A percentile compares a stretch with the other conserved stretches of the same genome.
Evolutionary conservation across 2,113 vertebrate species (phyloP).

Genomic region (Mirounga angustirostris): DNA sequence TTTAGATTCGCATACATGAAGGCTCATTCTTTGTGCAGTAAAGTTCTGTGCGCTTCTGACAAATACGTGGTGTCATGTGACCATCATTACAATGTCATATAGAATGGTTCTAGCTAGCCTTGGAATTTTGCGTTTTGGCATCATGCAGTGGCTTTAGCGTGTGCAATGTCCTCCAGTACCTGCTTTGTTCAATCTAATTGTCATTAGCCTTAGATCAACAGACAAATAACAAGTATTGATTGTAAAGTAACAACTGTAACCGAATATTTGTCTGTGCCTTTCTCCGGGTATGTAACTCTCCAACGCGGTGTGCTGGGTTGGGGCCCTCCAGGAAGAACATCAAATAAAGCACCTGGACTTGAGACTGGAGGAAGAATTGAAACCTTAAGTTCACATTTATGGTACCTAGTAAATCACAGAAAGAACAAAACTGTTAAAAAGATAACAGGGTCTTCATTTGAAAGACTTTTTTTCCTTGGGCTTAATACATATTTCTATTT

Average conservation of each 20-base stretch:
- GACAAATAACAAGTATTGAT: conserved; percentile 26
- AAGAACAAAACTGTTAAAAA: conserved; percentile 37
- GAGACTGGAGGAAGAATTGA: neutral
- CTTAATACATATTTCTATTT: conserved; percentile 26
- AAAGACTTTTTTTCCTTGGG: neutral
- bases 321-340: neutral
- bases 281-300: neutral
- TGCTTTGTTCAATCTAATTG: neutral
- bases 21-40: neutral
- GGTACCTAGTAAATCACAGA: neutral
- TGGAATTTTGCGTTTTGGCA: neutral
- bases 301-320: neutral
- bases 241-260: neutral
- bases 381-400: neutral
- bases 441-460: neutral
- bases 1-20: neutral
- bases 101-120: neutral
- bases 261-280: neutral
- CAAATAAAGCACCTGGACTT: neutral
- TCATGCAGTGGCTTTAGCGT: neutral
- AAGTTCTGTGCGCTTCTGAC: neutral
- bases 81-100: neutral
- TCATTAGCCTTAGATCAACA: neutral
- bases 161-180: neutral
- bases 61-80: neutral